phyloP scores from a whole-genome alignment of 2,113 vertebrate species.

The Ceyx melanurus region DNA sequence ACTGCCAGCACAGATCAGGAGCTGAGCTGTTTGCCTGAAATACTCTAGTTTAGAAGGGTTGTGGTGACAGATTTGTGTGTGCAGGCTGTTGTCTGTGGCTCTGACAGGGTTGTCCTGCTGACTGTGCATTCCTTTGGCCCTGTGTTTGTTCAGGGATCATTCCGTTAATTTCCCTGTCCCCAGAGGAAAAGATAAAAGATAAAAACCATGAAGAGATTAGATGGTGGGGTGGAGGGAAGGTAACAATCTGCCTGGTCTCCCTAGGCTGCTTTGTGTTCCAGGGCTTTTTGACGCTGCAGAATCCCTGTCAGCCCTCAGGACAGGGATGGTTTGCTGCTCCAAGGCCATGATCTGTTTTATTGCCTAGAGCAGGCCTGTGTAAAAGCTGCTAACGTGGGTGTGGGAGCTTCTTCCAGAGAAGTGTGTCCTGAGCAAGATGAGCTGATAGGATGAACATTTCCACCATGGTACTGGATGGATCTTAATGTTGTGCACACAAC shows the following conservation, averaged over 20 bases:
- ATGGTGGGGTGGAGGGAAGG: not conserved
- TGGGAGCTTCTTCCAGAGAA: not conserved
- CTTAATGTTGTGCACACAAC: not conserved
- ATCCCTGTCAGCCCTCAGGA: not conserved
- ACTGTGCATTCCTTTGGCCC: not conserved
- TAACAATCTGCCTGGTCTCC: not conserved
- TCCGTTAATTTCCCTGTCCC: not conserved
- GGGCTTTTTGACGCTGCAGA: not conserved
- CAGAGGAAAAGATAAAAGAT: not conserved
- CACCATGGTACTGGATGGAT: not conserved
- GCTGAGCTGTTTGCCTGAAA: not conserved
- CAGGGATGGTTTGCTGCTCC: not conserved
- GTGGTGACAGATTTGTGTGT: not conserved
- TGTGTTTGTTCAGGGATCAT: not conserved
- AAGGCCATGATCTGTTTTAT: not conserved
- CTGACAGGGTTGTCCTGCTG: not conserved
- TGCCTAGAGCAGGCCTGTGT: not conserved
- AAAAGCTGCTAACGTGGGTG: not conserved
- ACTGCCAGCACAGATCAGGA: not conserved
- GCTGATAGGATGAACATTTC: not conserved
- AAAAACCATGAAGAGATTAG: not conserved
- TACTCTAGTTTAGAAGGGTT: not conserved
- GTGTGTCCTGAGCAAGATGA: not conserved
- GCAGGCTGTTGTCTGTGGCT: not conserved
- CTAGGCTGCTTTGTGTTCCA: not conserved